Percentiles rank a stretch among this genome's conserved stretches.
phyloP scores from a whole-genome alignment of 2,797 vertebrate genomes.

The Ctenochaetus hawaiiensis region DNA sequence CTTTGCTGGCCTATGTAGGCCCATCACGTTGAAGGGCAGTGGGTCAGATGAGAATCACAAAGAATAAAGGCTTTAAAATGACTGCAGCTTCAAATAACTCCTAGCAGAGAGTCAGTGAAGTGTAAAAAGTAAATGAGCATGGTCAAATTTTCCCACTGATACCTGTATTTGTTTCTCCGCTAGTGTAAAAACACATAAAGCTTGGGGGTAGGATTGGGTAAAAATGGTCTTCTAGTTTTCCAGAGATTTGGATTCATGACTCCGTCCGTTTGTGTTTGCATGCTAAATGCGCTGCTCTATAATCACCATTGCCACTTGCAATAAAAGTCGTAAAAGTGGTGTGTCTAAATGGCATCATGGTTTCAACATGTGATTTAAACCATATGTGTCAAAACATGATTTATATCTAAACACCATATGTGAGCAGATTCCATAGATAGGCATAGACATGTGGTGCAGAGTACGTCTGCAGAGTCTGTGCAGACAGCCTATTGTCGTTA shows the following conservation, averaged over 20 bases:
- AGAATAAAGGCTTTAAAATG: slow-evolving; percentile 28
- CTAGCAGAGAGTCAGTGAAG: slow-evolving; percentile 17
- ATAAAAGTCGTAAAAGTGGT: slow-evolving; percentile 58
- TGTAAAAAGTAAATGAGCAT: slow-evolving; percentile 33
- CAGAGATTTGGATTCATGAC: slow-evolving; percentile 31
- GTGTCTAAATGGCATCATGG: slow-evolving; percentile 58
- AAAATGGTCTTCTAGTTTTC: slow-evolving; percentile 15
- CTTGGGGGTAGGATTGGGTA: slow-evolving; percentile 18
- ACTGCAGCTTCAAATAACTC: slow-evolving; percentile 22
- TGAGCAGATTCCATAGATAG: slow-evolving; percentile 57
- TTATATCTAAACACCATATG: slow-evolving; percentile 54
- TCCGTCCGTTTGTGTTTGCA: slow-evolving; percentile 38
- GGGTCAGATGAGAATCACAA: slow-evolving; percentile 46
- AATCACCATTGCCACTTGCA: slow-evolving; percentile 57
- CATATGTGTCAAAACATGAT: slow-evolving; percentile 66
- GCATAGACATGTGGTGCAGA: slow-evolving; percentile 21
- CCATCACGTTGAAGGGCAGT: slow-evolving; percentile 41
- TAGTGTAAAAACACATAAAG: slow-evolving; percentile 35
- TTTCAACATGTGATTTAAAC: slow-evolving; percentile 64
- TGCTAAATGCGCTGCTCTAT: slow-evolving; percentile 57
- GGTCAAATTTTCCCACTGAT: slow-evolving; percentile 26
- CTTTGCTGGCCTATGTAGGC: slow-evolving; percentile 45
- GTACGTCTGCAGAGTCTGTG: slow-evolving; percentile 32
- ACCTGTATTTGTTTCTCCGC: slow-evolving; percentile 28
- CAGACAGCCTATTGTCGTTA: slow-evolving; percentile 48